phyloP scores from a whole-genome alignment of 1,140 invertebrate genomes.

The Dendrolimus kikuchii region DNA sequence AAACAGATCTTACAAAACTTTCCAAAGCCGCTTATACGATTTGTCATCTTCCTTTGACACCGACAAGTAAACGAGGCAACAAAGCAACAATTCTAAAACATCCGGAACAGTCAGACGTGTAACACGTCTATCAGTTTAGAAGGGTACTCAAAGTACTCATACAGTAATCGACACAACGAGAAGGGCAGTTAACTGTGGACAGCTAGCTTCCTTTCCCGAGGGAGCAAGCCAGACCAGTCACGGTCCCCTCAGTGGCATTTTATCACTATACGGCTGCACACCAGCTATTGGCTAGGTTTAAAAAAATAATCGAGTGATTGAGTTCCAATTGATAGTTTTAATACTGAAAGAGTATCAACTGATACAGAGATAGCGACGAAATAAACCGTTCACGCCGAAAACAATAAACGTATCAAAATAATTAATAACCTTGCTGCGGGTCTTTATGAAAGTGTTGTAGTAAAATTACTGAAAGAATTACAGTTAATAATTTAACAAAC shows the following conservation, averaged over 20 bases:
- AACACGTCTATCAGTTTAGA: conserved; percentile 60
- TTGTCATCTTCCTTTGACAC: too few relatives aligned
- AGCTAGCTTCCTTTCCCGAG: conserved; percentile 62
- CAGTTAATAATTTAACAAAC: too few relatives aligned
- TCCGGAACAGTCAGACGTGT: conserved; percentile 29
- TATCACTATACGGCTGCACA: conserved; percentile 19
- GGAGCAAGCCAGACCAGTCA: conserved; percentile 27
- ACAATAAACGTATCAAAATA: too few relatives aligned
- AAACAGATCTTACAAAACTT: too few relatives aligned
- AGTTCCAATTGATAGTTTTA: background rate
- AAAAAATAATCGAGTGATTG: background rate
- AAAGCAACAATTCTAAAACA: conserved; percentile 18
- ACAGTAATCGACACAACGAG: conserved; percentile 56
- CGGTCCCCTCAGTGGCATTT: conserved; percentile 20
- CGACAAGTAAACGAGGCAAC: background rate
- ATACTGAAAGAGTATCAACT: too few relatives aligned
- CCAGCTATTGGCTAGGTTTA: conserved; percentile 2
- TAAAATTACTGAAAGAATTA: too few relatives aligned
- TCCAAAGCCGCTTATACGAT: too few relatives aligned
- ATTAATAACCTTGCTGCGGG: too few relatives aligned
- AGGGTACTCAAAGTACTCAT: conserved; percentile 48
- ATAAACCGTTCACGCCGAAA: too few relatives aligned
- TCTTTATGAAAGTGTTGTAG: too few relatives aligned
- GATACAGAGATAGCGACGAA: too few relatives aligned
- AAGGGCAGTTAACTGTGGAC: conserved; percentile 61